Evolutionary conservation across 2,888 invertebrate species (phyloP).

Genomic region (Shargacucullia verbasci): DNA sequence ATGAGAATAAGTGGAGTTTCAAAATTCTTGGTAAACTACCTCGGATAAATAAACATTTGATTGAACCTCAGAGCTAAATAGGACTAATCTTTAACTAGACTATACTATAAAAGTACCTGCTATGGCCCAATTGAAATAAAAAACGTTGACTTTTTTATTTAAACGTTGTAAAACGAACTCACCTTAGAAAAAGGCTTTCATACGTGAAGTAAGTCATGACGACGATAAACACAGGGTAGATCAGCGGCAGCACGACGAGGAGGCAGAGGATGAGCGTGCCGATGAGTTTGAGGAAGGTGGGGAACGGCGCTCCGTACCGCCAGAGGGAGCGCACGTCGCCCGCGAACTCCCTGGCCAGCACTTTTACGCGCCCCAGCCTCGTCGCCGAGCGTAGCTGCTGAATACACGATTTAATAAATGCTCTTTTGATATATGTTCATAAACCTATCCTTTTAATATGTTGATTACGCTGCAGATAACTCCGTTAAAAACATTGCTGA

Average conservation of each 20-base stretch:
- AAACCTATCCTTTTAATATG: neutral
- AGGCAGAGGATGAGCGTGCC: slow-evolving; percentile 79
- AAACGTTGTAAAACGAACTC: slow-evolving; percentile 21
- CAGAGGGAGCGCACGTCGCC: slow-evolving; percentile 79
- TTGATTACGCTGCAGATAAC: no score
- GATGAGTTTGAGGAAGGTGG: slow-evolving; percentile 84
- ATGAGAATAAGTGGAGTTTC: no score
- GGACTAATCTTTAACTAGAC: no score
- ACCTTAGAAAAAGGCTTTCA: slow-evolving; percentile 82
- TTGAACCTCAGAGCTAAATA: no score
- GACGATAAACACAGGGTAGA: slow-evolving; percentile 79
- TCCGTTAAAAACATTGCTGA: no score
- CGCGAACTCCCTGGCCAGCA: slow-evolving; percentile 75
- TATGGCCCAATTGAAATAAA: no score
- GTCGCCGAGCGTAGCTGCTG: slow-evolving; percentile 79
- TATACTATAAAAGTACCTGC: no score
- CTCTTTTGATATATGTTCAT: neutral
- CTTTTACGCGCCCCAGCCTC: slow-evolving; percentile 71
- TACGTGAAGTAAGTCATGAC: slow-evolving; percentile 76
- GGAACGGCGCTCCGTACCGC: slow-evolving; percentile 85
- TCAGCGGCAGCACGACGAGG: slow-evolving; percentile 76
- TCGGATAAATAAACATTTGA: no score
- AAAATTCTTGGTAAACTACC: no score
- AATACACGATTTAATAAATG: slow-evolving; percentile 35
- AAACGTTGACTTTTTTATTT: no score